phyloP scores from a whole-genome alignment of 2,888 invertebrate species.

The Ormyrus thymus region DNA sequence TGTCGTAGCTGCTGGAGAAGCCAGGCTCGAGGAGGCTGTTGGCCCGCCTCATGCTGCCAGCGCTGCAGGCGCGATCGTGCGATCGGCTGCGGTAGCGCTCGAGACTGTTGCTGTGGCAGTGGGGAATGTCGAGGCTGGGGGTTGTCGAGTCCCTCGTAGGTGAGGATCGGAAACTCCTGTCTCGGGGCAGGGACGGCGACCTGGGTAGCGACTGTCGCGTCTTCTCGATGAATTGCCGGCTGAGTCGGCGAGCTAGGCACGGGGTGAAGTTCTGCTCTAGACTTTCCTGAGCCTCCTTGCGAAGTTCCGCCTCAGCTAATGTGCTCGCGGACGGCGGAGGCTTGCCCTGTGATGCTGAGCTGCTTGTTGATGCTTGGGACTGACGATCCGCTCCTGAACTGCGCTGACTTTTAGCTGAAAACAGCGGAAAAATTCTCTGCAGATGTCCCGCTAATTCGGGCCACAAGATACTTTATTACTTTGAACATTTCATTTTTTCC shows the following conservation, averaged over 20 bases:
- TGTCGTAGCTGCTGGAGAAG: conserved; percentile 56
- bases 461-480: background rate
- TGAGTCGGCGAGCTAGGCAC: conserved; percentile 69
- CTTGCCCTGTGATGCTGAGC: background rate
- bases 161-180: conserved; percentile 60
- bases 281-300: conserved; percentile 63
- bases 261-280: conserved; percentile 71
- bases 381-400: background rate
- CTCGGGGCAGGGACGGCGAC: conserved; percentile 67
- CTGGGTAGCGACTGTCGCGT: conserved; percentile 68
- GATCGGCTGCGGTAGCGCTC: conserved; percentile 46
- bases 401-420: conserved; percentile 63
- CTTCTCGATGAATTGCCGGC: conserved; percentile 70
- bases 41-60: conserved; percentile 68
- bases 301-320: conserved; percentile 56
- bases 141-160: conserved; percentile 40
- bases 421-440: conserved; percentile 59
- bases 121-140: background rate
- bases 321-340: background rate
- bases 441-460: conserved; percentile 21
- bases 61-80: conserved; percentile 32
- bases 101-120: background rate
- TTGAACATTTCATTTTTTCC: background rate
- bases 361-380: conserved; percentile 34
- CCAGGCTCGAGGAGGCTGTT: conserved; percentile 66